phyloP scores from a whole-genome alignment of 2,113 vertebrate species.

The Tragulus kanchil region DNA sequence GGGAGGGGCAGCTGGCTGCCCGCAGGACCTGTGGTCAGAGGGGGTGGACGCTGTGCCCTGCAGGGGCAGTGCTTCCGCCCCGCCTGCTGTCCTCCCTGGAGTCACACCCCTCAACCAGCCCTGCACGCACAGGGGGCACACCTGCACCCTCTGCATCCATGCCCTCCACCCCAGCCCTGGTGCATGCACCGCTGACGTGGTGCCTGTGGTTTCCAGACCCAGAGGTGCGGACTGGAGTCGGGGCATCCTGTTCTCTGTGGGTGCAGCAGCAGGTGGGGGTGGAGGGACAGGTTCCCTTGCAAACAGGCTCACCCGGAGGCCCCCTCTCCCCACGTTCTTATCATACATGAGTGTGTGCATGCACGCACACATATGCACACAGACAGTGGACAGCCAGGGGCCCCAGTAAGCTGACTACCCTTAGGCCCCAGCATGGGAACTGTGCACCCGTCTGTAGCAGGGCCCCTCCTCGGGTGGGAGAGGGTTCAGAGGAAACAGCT shows the following conservation, averaged over 20 bases:
- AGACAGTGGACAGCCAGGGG: not conserved
- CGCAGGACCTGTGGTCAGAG: not conserved
- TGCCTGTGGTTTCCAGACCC: conserved; percentile 69
- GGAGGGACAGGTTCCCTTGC: not conserved
- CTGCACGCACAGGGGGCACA: not conserved
- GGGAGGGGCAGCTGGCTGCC: not conserved
- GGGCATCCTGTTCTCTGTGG: conserved; percentile 56
- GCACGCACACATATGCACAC: fast-evolving
- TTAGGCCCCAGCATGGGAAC: not conserved
- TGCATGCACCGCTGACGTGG: conserved; percentile 32
- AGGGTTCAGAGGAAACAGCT: not conserved
- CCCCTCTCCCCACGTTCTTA: not conserved
- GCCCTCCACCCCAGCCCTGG: not conserved
- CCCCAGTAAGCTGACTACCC: not conserved
- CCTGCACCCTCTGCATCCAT: not conserved
- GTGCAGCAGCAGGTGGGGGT: not conserved
- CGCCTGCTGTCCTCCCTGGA: not conserved
- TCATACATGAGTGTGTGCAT: fast-evolving
- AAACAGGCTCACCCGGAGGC: not conserved
- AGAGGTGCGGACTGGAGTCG: conserved; percentile 55
- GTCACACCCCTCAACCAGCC: not conserved
- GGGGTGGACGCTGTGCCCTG: not conserved
- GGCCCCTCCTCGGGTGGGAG: not conserved
- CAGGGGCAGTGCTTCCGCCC: not conserved
- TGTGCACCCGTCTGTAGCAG: not conserved